A percentile compares a stretch with the other conserved stretches of the same genome.
These are phyloP conservation scores for Calosoma granatense DNA, from an alignment of 1,140 invertebrate species.

Conservation along the genomic window DNA sequence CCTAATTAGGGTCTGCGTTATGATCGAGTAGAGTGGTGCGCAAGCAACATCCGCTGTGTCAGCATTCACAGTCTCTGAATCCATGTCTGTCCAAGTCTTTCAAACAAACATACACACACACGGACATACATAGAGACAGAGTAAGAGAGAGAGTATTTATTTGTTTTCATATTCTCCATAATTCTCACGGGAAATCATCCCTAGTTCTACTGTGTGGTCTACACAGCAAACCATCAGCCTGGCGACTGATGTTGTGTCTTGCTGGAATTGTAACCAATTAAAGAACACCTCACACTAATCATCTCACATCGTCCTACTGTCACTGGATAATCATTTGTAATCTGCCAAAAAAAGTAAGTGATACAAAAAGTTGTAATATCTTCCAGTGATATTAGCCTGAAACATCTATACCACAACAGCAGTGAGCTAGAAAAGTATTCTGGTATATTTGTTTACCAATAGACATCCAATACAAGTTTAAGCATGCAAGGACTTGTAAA, in stretches of 20 bases:
- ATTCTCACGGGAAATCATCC: constrained; percentile 2
- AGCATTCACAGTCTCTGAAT: background rate
- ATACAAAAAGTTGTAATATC: no score
- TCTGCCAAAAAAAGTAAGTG: no score
- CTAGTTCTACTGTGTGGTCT: background rate
- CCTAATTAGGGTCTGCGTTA: background rate
- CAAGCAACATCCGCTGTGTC: background rate
- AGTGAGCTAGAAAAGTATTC: no score
- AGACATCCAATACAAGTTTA: no score
- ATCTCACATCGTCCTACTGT: no score
- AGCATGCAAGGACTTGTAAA: no score
- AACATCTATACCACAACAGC: no score
- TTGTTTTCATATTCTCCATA: constrained; percentile 3
- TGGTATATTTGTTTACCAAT: no score
- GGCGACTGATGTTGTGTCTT: background rate
- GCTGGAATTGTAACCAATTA: background rate
- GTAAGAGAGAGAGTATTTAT: background rate
- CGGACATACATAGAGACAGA: background rate
- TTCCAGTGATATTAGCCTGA: no score
- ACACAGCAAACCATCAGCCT: background rate
- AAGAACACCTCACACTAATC: background rate
- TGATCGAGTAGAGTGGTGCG: background rate
- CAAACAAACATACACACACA: background rate
- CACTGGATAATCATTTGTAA: no score
- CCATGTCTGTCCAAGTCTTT: background rate